Conservation (phyloP, 1,140 invertebrate species). For the Drosophila santomea region DNA sequence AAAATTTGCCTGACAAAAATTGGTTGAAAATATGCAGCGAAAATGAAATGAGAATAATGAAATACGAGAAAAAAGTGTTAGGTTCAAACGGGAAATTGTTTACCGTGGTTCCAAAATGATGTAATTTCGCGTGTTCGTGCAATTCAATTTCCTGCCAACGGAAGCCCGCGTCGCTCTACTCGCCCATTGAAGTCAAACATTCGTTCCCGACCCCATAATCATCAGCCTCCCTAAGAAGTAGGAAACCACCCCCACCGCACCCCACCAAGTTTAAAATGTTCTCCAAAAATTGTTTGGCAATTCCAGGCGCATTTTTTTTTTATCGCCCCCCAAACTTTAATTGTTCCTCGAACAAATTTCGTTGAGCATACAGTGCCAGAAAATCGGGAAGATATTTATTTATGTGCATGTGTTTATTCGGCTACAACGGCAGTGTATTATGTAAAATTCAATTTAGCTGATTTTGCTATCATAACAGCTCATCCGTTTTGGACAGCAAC, state of each 20-base stretch:
- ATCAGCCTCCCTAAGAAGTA: background rate
- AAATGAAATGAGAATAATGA: constrained; percentile 36
- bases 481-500: constrained; percentile 44
- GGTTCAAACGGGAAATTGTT: constrained; percentile 80
- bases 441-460: constrained; percentile 56
- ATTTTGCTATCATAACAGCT: constrained; percentile 61
- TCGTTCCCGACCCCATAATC: constrained; percentile 23
- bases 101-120: constrained; percentile 83
- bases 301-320: constrained; percentile 15
- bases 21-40: constrained; percentile 43
- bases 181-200: constrained; percentile 68
- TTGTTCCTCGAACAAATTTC: constrained; percentile 33
- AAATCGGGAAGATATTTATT: constrained; percentile 13
- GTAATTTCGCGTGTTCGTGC: constrained; percentile 84
- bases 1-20: constrained; percentile 72
- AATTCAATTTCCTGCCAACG: constrained; percentile 83
- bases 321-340: constrained; percentile 41
- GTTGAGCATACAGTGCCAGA: constrained; percentile 24
- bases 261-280: constrained; percentile 45
- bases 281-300: constrained; percentile 57
- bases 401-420: constrained; percentile 23
- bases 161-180: constrained; percentile 86
- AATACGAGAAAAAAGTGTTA: constrained; percentile 42
- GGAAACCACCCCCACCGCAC: background rate
- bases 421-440: constrained; percentile 17